Percentiles rank a stretch among this genome's conserved stretches.
Evolutionary conservation across 2,113 vertebrate species (phyloP).

Genomic region (Recurvirostra avosetta): DNA sequence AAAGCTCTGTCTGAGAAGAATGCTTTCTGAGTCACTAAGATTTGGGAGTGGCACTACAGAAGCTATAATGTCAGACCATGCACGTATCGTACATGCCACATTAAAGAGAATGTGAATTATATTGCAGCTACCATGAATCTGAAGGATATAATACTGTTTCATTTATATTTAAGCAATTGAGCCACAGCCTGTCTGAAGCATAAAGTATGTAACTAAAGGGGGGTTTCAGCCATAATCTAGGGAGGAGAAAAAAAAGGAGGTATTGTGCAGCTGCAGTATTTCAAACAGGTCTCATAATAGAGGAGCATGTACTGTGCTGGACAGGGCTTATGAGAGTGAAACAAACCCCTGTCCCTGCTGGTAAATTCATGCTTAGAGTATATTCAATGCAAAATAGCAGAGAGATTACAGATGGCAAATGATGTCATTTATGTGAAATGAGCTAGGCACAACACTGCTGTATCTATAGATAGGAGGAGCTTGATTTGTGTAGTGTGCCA

Average conservation of each 20-base stretch:
- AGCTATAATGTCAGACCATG: not conserved
- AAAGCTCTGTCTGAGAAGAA: not conserved
- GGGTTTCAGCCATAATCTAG: not conserved
- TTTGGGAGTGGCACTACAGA: not conserved
- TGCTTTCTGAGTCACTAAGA: not conserved
- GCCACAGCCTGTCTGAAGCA: not conserved
- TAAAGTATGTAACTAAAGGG: not conserved
- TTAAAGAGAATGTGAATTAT: not conserved
- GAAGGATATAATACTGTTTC: not conserved
- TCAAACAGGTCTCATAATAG: not conserved
- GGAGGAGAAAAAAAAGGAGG: not conserved
- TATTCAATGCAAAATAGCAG: not conserved
- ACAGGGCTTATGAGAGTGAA: not conserved
- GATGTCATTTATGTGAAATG: not conserved
- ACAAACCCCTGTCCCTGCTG: not conserved
- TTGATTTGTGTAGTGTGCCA: not conserved
- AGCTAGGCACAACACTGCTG: not conserved
- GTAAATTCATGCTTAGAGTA: not conserved
- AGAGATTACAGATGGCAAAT: not conserved
- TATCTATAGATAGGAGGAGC: not conserved
- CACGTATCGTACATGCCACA: accelerated
- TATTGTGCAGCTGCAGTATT: not conserved
- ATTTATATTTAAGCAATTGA: not conserved
- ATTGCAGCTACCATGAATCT: not conserved
- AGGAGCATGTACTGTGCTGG: not conserved